These are phyloP conservation scores for Brassicogethes aeneus DNA, from an alignment of 2,888 invertebrate species.

Conservation along the genomic window DNA sequence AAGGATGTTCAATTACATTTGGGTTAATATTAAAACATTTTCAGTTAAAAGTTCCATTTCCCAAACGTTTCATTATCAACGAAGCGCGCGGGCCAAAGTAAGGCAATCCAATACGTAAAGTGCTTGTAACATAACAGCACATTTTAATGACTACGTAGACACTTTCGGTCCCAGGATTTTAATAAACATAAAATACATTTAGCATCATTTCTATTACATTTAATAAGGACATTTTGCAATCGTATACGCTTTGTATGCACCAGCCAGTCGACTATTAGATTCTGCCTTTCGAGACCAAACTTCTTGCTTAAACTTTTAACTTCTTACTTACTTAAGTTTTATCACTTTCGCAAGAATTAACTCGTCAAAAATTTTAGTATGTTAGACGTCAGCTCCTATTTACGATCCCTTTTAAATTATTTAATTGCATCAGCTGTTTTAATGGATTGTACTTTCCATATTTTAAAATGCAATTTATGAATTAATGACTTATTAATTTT, in stretches of 20 bases:
- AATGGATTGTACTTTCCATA: too few species aligned
- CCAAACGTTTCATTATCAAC: conserved; percentile 1
- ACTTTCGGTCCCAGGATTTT: conserved; percentile 13
- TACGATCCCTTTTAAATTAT: too few species aligned
- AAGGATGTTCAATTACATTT: background rate
- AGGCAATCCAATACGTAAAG: background rate
- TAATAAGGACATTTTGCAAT: conserved; percentile 23
- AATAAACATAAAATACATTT: conserved; percentile 27
- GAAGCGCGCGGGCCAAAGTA: conserved; percentile 3
- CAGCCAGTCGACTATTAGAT: conserved; percentile 10
- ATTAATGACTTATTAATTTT: too few species aligned
- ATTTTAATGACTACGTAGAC: background rate
- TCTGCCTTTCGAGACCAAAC: conserved; percentile 13
- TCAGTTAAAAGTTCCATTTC: background rate
- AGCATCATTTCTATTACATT: conserved; percentile 29
- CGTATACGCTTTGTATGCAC: conserved; percentile 15
- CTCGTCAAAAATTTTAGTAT: too few species aligned
- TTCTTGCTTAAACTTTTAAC: too few species aligned
- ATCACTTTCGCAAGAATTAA: too few species aligned
- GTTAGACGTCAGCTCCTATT: too few species aligned
- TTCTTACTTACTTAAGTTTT: too few species aligned
- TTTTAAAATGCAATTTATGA: too few species aligned
- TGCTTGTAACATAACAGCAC: background rate
- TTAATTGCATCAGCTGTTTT: too few species aligned
- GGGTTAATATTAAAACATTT: background rate